Conservation (phyloP, 37 sponge, comb jelly and placozoan species). For the Spongilla lacustris region DNA sequence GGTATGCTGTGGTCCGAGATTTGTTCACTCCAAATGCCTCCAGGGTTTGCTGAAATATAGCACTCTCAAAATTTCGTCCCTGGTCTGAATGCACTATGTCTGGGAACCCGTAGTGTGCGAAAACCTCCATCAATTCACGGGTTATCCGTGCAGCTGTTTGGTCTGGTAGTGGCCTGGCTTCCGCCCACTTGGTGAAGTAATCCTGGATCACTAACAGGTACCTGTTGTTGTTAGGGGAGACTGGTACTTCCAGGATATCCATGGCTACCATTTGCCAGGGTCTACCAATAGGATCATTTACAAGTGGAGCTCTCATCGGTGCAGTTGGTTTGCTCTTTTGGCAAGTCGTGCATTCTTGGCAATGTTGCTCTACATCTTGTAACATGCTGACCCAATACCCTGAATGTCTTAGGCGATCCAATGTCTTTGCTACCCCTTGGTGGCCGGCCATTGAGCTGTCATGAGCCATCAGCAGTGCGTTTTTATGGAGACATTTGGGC, state of each 20-base stretch:
- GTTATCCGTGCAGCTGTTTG: conserved; percentile 43
- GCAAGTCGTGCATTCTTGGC: conserved; percentile 44
- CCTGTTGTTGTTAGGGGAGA: conserved; percentile 38
- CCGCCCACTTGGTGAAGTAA: conserved; percentile 68
- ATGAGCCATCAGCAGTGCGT: conserved; percentile 16
- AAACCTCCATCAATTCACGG: conserved; percentile 8
- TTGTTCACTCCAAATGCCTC: conserved; percentile 49
- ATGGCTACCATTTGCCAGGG: conserved; percentile 54
- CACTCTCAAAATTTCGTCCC: conserved; percentile 63
- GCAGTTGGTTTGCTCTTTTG: conserved; percentile 17
- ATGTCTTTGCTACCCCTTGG: conserved; percentile 57
- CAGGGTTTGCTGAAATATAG: conserved; percentile 14
- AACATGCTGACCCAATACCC: conserved; percentile 71
- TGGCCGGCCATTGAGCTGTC: conserved; percentile 51
- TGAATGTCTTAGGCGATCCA: conserved; percentile 21
- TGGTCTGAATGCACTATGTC: conserved; percentile 57
- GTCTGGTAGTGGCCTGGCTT: conserved; percentile 55
- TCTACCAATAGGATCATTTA: neutral
- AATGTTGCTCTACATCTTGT: conserved; percentile 30
- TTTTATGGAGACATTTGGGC: neutral
- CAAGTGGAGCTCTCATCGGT: conserved; percentile 8
- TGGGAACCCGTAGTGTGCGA: conserved; percentile 18
- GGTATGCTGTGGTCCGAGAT: conserved; percentile 47
- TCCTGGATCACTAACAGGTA: conserved; percentile 60
- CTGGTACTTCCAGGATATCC: conserved; percentile 56